These are phyloP conservation scores for Artibeus lituratus DNA, from an alignment of 2,797 vertebrate species.

Conservation along the genomic window DNA sequence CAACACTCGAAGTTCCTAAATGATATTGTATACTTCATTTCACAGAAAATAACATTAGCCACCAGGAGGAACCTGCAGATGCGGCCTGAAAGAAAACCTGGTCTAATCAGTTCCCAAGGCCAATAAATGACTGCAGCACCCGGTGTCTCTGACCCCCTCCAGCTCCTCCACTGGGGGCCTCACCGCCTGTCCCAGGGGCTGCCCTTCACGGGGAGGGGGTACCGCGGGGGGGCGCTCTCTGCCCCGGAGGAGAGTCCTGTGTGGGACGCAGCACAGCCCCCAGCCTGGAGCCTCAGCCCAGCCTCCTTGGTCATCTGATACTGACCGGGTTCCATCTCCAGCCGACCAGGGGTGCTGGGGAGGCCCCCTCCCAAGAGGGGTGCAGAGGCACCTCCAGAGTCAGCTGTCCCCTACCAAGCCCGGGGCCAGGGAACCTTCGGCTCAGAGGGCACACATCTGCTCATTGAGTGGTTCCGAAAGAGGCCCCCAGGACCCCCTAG, in stretches of 20 bases:
- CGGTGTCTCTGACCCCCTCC: neutral
- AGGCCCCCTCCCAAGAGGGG: neutral
- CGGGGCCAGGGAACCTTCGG: neutral
- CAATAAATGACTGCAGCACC: constrained; percentile 42
- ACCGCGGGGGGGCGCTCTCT: neutral
- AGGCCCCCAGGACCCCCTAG: constrained; percentile 37
- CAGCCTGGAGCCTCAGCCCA: neutral
- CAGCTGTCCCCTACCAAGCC: neutral
- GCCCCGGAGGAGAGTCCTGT: neutral
- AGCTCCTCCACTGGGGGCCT: neutral
- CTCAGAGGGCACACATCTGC: neutral
- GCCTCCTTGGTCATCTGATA: neutral
- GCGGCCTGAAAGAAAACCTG: constrained; percentile 53
- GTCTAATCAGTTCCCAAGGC: constrained; percentile 52
- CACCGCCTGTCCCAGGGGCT: neutral
- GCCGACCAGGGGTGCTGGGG: neutral
- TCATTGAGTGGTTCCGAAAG: constrained; percentile 63
- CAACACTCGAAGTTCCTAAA: constrained; percentile 74
- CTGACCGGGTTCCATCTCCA: neutral
- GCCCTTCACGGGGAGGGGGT: too few species aligned
- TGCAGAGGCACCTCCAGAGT: rapidly evolving
- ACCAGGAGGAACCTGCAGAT: constrained; percentile 64
- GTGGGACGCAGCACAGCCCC: neutral
- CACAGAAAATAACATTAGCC: constrained; percentile 68
- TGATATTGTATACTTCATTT: constrained; percentile 75